Evolutionary conservation across 2,113 vertebrate genomes (phyloP), one percentile per base, ranked within the genome.

Genomic region (Eulemur macaco): DNA sequence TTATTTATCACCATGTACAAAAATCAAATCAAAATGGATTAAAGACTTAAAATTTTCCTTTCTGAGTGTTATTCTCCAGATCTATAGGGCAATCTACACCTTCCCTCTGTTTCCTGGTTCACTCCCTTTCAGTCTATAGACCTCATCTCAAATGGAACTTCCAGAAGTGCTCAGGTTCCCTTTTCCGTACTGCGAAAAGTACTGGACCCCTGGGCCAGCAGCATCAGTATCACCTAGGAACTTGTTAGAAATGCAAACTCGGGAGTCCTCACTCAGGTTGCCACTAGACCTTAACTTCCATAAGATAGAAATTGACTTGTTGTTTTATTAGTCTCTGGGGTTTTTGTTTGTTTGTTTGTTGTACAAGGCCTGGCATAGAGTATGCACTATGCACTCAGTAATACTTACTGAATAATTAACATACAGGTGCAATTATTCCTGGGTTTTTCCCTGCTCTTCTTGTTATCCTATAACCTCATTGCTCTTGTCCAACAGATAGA

Each of bases 31-130:
- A 20, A 54, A 50, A 20, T 20, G 54, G 54, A 54, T 54, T 54
- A 54, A 54, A 54, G 54, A 54, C 54, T 5, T 20, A 54, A 54
- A 8, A 69, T 39, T 80, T 17, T 17, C 4, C 8, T 50, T 17
- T 27, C 1, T 47, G 50, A 37, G 0, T 42, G 17, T n/a, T 60
- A 14, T 66, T 66, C 50, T 4, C 31, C 2, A 31, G 52, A 45
- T 17, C 31, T 69, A 4, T 5, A n/a, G 37, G 34, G n/a, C 6
- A 52, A 31, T 5, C 10, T 25, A 1, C 6, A 0, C 0, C 34
- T 63, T 63, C 21, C 23, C 1, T 21, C 52, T 50, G 76, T 7
- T 47, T 14, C 11, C 14, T 50, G 6, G 21, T 78, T 66, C 6
- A 37, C 31, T 52, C 10, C 7, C 5, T 7, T 18, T 47, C 13